Percentiles rank a stretch among this genome's conserved stretches.
Evolutionary conservation across 2,888 invertebrate species (phyloP).

Genomic region (Octodonta nipae): DNA sequence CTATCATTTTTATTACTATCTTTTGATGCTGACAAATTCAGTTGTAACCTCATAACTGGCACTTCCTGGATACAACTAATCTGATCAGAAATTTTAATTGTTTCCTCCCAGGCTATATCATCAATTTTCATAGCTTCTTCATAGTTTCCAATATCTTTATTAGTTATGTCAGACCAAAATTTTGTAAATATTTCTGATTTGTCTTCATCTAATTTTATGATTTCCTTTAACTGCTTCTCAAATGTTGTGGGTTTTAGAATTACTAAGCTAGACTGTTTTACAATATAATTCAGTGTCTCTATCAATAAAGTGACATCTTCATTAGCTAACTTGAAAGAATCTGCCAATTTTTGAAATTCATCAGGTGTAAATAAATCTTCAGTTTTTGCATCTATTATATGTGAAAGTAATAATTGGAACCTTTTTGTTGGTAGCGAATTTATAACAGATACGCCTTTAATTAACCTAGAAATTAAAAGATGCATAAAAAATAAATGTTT

Average conservation of each 20-base stretch:
- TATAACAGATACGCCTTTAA: slow-evolving; percentile 24
- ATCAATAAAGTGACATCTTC: slow-evolving; percentile 20
- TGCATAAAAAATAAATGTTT: not conserved
- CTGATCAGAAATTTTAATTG: slow-evolving; percentile 40
- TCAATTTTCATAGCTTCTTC: slow-evolving; percentile 37
- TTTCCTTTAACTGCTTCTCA: slow-evolving; percentile 39
- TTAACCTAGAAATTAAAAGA: slow-evolving; percentile 20
- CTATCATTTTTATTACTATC: slow-evolving; percentile 29
- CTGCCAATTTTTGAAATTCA: slow-evolving; percentile 22
- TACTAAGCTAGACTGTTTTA: slow-evolving; percentile 38
- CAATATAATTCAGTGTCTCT: slow-evolving; percentile 31
- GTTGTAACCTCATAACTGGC: slow-evolving; percentile 38
- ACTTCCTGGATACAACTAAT: slow-evolving; percentile 35
- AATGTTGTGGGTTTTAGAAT: slow-evolving; percentile 42
- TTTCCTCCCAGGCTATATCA: slow-evolving; percentile 43
- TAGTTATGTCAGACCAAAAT: slow-evolving; percentile 41
- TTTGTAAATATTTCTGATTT: slow-evolving; percentile 43
- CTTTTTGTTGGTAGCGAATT: slow-evolving; percentile 23
- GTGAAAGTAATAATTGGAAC: slow-evolving; percentile 23
- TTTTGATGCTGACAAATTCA: slow-evolving; percentile 28
- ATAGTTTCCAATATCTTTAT: slow-evolving; percentile 39
- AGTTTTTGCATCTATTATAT: slow-evolving; percentile 18
- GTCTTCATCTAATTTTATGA: slow-evolving; percentile 37
- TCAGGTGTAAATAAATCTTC: slow-evolving; percentile 21
- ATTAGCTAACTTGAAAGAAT: slow-evolving; percentile 21